A percentile compares a stretch with the other conserved stretches of the same genome.
Evolutionary conservation across 2,113 vertebrate genomes (phyloP).

Genomic region (Clinocottus analis): DNA sequence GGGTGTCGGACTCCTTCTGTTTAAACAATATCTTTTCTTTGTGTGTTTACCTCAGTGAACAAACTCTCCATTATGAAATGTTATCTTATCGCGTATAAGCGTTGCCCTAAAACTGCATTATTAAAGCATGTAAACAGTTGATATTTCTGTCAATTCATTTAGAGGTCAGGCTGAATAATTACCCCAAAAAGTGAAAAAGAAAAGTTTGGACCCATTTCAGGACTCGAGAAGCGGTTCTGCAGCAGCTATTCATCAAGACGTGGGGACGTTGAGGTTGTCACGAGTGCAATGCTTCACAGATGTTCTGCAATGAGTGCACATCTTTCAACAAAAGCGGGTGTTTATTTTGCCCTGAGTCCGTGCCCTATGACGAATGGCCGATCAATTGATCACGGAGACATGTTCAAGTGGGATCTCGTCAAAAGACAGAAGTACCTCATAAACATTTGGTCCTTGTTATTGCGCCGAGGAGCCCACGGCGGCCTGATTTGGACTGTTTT

Average conservation of each 20-base stretch:
- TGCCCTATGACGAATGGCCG: conserved; percentile 55
- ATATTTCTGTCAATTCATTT: conserved; percentile 48
- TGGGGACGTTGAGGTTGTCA: conserved; percentile 56
- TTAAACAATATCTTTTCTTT: conserved; percentile 5
- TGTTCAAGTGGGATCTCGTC: conserved; percentile 51
- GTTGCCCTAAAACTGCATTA: background rate
- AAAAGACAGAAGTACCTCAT: conserved; percentile 46
- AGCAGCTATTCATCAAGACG: conserved; percentile 58
- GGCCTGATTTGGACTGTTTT: conserved; percentile 51
- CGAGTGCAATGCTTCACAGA: conserved; percentile 74
- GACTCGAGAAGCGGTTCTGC: conserved; percentile 22
- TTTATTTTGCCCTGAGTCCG: conserved; percentile 61
- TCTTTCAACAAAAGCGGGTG: conserved; percentile 61
- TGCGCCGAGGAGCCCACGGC: conserved; percentile 22
- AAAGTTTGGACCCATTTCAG: conserved; percentile 21
- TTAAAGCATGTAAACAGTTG: conserved; percentile 16
- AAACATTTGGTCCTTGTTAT: conserved; percentile 79
- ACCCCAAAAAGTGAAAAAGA: conserved; percentile 18
- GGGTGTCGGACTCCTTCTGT: background rate
- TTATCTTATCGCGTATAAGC: conserved; percentile 6
- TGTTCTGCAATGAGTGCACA: conserved; percentile 55
- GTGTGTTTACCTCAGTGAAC: conserved; percentile 24
- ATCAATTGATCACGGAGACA: conserved; percentile 64
- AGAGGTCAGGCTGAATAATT: conserved; percentile 28
- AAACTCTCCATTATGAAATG: conserved; percentile 11